Evolutionary conservation across 1,140 invertebrate genomes (phyloP), one percentile per base, ranked within the genome.

Genomic region (Drosophila kanapiae): DNA sequence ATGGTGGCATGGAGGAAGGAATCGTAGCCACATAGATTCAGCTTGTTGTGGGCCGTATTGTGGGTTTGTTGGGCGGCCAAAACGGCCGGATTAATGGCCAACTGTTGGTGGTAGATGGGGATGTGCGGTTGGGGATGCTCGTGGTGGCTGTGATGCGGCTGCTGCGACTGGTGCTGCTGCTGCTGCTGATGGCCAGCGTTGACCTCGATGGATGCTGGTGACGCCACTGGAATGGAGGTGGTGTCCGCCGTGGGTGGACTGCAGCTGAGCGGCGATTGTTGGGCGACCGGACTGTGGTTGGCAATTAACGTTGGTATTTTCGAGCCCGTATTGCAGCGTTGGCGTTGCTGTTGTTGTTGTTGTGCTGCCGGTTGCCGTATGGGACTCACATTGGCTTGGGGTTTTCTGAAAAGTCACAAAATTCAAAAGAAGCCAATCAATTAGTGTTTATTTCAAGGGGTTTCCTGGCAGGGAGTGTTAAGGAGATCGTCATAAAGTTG

Each of bases 1-100:
- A 95, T 94, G 18, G 94, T 94, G 16, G 94, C 94, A 82, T 94
- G 94, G 27, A 95, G 86, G 80, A 95, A 94, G n/a, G 94, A 94
- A 75, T 95, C 94, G 78, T 95, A 95, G 79, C 94, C 93, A 74
- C 94, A 95, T 33, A 94, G 83, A 80, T 95, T 94, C n/a, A 94
- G 93, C 79, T 95, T 93, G 54, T 82, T 84, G 77, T 92, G 91
- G 45, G 76, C 75, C 49, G 78, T 78, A 51, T 86, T 78, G 85
- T 90, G 85, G 31, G 80, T 82, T 51, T 91, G 84, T 76, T 92
- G 91, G 23, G 91, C 91, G 38, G 91, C 87, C 56, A 92, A 67
- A 11, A 92, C 82, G 48, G 91, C 86, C 37, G 91, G 90, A 91
- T 92, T 92, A 91, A 92, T 91, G 80, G 91, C 91, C 90, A 92